Conservation (phyloP, 2,888 invertebrate species). For the Apamea monoglypha region DNA sequence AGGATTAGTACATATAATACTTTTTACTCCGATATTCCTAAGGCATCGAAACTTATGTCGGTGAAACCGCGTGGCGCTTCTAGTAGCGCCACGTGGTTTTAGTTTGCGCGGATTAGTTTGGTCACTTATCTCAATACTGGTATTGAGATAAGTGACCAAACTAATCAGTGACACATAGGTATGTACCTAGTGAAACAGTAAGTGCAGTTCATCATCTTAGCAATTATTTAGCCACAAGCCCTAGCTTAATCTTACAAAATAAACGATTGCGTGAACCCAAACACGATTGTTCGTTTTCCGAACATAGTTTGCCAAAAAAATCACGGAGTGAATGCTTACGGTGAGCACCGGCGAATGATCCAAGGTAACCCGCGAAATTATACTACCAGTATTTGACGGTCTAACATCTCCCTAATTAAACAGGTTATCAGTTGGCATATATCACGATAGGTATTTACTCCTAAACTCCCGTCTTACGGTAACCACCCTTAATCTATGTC, state of each 20-base stretch:
- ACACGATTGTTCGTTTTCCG: neutral
- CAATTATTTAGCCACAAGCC: neutral
- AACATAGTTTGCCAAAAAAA: neutral
- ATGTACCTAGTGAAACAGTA: neutral
- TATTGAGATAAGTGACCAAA: neutral
- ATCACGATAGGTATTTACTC: conserved; percentile 24
- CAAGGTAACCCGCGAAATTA: neutral
- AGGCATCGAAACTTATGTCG: too few species aligned
- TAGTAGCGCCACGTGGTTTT: too few species aligned
- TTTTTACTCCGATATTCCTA: too few species aligned
- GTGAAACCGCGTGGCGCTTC: too few species aligned
- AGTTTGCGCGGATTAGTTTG: too few species aligned
- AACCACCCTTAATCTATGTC: conserved; percentile 35
- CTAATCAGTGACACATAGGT: neutral
- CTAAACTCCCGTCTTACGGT: conserved; percentile 36
- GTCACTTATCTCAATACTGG: too few species aligned
- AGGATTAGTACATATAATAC: too few species aligned
- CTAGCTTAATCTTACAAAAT: neutral
- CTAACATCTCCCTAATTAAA: conserved; percentile 23
- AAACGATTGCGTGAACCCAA: neutral
- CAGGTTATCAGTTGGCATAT: conserved; percentile 16
- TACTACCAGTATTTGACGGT: neutral
- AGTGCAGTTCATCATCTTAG: neutral
- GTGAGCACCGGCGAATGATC: too few species aligned
- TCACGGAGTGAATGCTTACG: neutral